Conservation (phyloP, 2,888 invertebrate genomes). For the Apotomis capreana region DNA sequence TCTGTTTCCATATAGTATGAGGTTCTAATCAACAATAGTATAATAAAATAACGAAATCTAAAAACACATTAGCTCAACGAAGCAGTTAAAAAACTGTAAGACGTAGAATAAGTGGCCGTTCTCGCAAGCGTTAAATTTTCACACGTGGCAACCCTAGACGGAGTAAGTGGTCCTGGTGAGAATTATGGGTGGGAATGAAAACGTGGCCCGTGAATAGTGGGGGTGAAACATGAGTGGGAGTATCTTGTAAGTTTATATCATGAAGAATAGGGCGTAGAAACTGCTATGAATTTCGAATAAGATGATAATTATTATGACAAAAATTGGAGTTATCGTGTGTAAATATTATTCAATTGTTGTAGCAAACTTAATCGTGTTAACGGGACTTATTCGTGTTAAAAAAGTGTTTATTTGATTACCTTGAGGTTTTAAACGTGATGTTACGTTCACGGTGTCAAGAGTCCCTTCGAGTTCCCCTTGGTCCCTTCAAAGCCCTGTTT, state of each 20-base stretch:
- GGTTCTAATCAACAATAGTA: neutral
- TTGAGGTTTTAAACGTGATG: too few species aligned
- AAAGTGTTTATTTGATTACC: too few species aligned
- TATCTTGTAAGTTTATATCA: constrained; percentile 8
- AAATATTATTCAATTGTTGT: too few species aligned
- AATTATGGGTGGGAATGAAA: constrained; percentile 56
- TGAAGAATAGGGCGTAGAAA: neutral
- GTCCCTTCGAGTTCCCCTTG: too few species aligned
- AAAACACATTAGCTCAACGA: constrained; percentile 24
- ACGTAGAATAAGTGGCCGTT: constrained; percentile 51
- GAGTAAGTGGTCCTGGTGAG: constrained; percentile 45
- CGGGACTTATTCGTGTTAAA: too few species aligned
- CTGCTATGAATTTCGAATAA: neutral
- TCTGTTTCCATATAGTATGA: neutral
- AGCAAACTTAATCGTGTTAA: too few species aligned
- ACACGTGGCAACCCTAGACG: constrained; percentile 51
- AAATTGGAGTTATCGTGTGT: too few species aligned
- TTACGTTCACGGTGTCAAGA: too few species aligned
- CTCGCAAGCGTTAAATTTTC: constrained; percentile 57
- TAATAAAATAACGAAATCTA: constrained; percentile 23
- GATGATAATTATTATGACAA: too few species aligned
- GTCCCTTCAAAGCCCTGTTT: too few species aligned
- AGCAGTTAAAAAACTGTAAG: constrained; percentile 34
- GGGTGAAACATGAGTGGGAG: constrained; percentile 23
- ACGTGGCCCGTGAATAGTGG: constrained; percentile 46